These are phyloP conservation scores for Glaucopsyche alexis DNA, from an alignment of 2,888 invertebrate genomes.

Conservation along the genomic window DNA sequence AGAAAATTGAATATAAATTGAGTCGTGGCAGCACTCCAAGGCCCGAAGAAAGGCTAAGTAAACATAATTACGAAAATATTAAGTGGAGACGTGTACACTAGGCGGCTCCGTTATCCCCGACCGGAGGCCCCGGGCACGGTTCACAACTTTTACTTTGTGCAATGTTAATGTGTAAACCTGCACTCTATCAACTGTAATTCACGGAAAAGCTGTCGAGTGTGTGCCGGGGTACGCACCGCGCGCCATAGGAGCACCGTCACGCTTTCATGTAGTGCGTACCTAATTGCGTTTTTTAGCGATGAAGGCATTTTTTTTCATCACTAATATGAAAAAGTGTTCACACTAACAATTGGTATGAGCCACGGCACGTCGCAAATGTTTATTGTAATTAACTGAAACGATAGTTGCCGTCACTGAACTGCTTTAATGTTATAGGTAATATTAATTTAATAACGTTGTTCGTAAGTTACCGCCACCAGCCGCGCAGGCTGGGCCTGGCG, in stretches of 20 bases:
- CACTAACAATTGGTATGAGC: background rate
- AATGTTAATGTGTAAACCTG: constrained; percentile 32
- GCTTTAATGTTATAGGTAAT: background rate
- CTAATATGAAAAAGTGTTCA: background rate
- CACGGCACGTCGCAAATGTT: too few relatives aligned
- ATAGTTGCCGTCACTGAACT: background rate
- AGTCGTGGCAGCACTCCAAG: constrained; percentile 42
- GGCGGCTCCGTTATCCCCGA: constrained; percentile 45
- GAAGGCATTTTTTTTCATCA: background rate
- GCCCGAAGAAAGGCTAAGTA: constrained; percentile 41
- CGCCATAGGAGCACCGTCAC: background rate
- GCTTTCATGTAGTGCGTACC: background rate
- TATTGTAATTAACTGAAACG: background rate
- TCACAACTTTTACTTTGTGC: constrained; percentile 36
- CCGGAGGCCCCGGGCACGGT: constrained; percentile 45
- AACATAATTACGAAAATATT: constrained; percentile 52
- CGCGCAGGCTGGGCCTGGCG: background rate
- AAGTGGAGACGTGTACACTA: constrained; percentile 37
- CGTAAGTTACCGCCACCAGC: constrained; percentile 1
- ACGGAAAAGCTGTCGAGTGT: background rate
- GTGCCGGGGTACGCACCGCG: constrained; percentile 8
- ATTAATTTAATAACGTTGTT: background rate
- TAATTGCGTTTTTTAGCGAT: background rate
- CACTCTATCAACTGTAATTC: constrained; percentile 29
- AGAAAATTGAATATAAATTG: constrained; percentile 46